Conservation (phyloP, 2,797 vertebrate species). For the Ctenochaetus hawaiiensis region DNA sequence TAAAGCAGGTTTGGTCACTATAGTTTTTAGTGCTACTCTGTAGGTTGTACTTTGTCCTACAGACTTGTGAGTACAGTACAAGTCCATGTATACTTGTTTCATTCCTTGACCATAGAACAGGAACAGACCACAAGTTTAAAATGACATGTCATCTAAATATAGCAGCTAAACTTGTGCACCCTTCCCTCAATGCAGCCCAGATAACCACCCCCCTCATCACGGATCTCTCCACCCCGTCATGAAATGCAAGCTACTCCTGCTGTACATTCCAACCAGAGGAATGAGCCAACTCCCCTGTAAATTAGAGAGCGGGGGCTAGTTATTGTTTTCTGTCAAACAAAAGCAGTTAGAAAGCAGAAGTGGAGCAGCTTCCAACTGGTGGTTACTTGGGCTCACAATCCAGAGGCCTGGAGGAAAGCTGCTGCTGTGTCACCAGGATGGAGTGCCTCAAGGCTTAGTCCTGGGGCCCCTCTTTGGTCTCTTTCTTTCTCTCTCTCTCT, state of each 20-base stretch:
- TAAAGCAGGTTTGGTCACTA: background rate
- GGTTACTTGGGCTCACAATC: constrained; percentile 30
- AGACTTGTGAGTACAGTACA: constrained; percentile 5
- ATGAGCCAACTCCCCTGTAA: constrained; percentile 73
- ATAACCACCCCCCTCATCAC: constrained; percentile 52
- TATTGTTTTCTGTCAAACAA: constrained; percentile 68
- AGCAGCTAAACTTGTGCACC: constrained; percentile 76
- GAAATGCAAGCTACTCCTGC: constrained; percentile 76
- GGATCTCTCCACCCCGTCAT: constrained; percentile 75
- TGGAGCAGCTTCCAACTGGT: constrained; percentile 38
- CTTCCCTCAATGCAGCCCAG: constrained; percentile 56
- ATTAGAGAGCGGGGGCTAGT: constrained; percentile 45
- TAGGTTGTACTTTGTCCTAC: constrained; percentile 3
- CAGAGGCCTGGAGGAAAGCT: constrained; percentile 28
- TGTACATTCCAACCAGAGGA: constrained; percentile 79
- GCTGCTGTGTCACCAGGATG: constrained; percentile 58
- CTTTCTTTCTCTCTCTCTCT: background rate
- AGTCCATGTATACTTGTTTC: constrained; percentile 38
- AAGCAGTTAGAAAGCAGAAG: constrained; percentile 50
- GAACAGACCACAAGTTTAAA: constrained; percentile 58
- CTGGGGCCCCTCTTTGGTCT: constrained; percentile 58
- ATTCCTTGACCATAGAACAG: constrained; percentile 45
- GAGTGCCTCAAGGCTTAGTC: constrained; percentile 74
- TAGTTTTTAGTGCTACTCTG: background rate
- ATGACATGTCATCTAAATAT: constrained; percentile 80